Conservation (phyloP, 2,113 vertebrate species). For the Ramphastos sulfuratus region DNA sequence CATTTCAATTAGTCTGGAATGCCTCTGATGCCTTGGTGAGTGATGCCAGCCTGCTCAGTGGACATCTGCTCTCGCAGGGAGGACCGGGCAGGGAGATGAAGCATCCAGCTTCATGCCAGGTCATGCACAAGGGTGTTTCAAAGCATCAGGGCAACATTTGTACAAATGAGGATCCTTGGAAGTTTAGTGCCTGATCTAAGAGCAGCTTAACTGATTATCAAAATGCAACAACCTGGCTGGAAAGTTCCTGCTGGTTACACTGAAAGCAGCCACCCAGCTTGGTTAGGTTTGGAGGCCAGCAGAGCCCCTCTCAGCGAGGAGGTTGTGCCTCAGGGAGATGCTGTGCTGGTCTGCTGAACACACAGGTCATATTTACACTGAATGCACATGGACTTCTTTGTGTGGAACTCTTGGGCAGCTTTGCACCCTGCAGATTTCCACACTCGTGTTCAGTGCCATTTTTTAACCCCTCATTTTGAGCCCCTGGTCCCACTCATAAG, state of each 20-base stretch:
- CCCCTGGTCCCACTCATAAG: background rate
- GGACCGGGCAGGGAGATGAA: background rate
- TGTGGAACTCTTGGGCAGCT: background rate
- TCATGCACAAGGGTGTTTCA: background rate
- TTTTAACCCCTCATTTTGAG: background rate
- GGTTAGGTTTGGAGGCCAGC: background rate
- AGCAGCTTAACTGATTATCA: background rate
- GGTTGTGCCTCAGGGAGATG: background rate
- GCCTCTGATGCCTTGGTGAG: background rate
- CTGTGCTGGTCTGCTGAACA: background rate
- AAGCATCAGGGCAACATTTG: background rate
- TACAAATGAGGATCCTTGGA: background rate
- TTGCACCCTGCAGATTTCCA: background rate
- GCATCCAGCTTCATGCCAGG: background rate
- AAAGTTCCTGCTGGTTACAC: background rate
- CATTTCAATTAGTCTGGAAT: background rate
- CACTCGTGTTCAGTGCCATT: accelerated
- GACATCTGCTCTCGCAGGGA: background rate
- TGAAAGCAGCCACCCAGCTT: background rate
- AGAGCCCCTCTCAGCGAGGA: background rate
- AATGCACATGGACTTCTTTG: too few relatives aligned
- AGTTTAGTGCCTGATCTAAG: background rate
- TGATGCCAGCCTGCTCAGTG: background rate
- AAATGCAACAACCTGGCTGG: background rate
- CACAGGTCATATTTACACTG: background rate